phyloP scores from a whole-genome alignment of 2,113 vertebrate genomes.

The Alces alces region DNA sequence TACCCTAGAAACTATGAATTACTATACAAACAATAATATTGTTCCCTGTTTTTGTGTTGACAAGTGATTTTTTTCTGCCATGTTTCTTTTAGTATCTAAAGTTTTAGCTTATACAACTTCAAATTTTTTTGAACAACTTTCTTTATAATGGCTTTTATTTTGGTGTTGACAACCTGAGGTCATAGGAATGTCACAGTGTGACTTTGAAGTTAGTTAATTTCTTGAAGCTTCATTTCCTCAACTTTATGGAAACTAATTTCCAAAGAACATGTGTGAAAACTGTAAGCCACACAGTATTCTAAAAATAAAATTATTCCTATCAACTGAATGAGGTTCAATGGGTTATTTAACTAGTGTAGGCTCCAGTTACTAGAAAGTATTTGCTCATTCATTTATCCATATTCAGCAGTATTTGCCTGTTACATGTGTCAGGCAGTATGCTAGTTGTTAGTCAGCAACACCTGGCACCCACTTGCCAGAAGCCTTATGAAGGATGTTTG shows the following conservation, averaged over 20 bases:
- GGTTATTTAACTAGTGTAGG: not conserved
- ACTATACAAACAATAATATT: not conserved
- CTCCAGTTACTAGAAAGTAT: not conserved
- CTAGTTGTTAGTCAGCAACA: not conserved
- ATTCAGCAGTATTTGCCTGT: not conserved
- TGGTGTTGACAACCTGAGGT: not conserved
- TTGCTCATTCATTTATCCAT: not conserved
- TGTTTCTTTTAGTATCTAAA: not conserved
- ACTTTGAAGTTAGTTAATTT: not conserved
- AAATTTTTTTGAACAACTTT: not conserved
- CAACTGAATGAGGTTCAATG: not conserved
- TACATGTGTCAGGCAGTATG: not conserved
- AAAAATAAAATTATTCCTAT: not conserved
- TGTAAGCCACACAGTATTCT: not conserved
- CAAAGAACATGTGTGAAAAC: not conserved
- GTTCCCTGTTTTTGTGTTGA: not conserved
- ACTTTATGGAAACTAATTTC: not conserved
- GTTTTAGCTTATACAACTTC: not conserved
- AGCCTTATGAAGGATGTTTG: not conserved
- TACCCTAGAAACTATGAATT: not conserved
- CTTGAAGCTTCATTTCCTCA: conserved; percentile 3
- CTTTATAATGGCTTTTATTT: conserved; percentile 17
- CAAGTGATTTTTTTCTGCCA: not conserved
- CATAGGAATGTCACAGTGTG: not conserved
- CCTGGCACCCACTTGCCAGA: not conserved